Percentiles rank a stretch among this genome's conserved stretches.
Conservation (phyloP, 1,140 invertebrate species). For the Solenopsis fugax region DNA sequence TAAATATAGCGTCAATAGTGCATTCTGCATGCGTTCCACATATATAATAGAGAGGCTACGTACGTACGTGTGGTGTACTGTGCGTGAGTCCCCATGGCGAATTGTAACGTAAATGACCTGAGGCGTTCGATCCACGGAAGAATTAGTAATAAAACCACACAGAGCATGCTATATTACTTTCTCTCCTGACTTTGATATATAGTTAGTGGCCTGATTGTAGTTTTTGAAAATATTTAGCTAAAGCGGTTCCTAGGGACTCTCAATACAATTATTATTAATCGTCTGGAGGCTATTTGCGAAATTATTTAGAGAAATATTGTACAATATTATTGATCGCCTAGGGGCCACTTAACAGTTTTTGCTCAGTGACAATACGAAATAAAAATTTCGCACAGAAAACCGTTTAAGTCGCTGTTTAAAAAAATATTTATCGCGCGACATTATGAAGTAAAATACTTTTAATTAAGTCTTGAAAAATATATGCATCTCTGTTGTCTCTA, state of each 20-base stretch:
- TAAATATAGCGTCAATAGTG: constrained; percentile 60
- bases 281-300: too few species aligned
- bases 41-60: constrained; percentile 60
- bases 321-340: too few species aligned
- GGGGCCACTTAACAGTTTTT: not conserved
- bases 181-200: constrained; percentile 52
- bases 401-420: not conserved
- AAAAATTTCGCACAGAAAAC: not conserved
- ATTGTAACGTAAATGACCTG: constrained; percentile 60
- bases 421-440: not conserved
- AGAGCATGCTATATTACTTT: constrained; percentile 59
- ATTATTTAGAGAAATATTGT: too few species aligned
- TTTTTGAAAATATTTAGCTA: constrained; percentile 49
- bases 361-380: not conserved
- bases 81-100: constrained; percentile 34
- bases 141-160: constrained; percentile 67
- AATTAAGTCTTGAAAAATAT: not conserved
- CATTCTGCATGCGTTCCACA: constrained; percentile 63
- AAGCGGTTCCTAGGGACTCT: too few species aligned
- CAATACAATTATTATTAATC: too few species aligned
- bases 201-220: not conserved
- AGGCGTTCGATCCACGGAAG: constrained; percentile 31
- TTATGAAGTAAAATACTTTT: not conserved
- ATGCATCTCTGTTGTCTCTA: not conserved
- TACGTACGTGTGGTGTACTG: not conserved